These are phyloP conservation scores for Zygogramma bicolorata DNA, from an alignment of 2,888 invertebrate species.

Conservation along the genomic window DNA sequence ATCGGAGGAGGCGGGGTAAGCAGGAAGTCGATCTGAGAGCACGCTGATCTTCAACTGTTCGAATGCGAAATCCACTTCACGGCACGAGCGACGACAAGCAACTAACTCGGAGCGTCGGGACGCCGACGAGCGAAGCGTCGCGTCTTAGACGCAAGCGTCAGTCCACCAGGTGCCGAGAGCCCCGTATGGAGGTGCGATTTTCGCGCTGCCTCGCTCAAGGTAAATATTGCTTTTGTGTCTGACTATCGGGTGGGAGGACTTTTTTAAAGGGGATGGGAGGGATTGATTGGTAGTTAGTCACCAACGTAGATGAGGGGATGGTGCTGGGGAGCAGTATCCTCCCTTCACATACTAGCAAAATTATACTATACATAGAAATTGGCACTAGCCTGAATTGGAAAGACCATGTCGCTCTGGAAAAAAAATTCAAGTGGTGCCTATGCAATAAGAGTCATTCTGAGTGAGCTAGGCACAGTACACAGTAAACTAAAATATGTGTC, in stretches of 20 bases:
- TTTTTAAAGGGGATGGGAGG: not conserved
- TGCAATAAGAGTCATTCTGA: no score
- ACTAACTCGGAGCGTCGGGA: conserved; percentile 30
- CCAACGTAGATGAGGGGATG: no score
- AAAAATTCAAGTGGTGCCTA: no score
- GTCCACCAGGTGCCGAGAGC: conserved; percentile 30
- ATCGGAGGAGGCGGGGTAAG: not conserved
- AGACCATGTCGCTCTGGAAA: no score
- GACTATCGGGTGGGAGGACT: not conserved
- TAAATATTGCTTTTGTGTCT: not conserved
- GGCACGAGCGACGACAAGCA: not conserved
- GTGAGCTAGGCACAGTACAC: no score
- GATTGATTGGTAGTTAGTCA: no score
- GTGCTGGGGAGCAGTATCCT: no score
- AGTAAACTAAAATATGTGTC: no score
- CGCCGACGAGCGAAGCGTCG: conserved; percentile 27
- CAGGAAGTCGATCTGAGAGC: not conserved
- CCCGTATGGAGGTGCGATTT: not conserved
- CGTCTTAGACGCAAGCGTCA: conserved; percentile 38
- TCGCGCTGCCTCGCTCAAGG: not conserved
- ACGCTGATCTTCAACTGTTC: not conserved
- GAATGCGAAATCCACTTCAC: not conserved
- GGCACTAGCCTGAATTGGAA: no score
- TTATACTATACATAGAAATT: no score
- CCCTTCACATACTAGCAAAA: no score